Evolutionary conservation across 2,888 invertebrate genomes (phyloP).

Genomic region (Synergus laeviventris): DNA sequence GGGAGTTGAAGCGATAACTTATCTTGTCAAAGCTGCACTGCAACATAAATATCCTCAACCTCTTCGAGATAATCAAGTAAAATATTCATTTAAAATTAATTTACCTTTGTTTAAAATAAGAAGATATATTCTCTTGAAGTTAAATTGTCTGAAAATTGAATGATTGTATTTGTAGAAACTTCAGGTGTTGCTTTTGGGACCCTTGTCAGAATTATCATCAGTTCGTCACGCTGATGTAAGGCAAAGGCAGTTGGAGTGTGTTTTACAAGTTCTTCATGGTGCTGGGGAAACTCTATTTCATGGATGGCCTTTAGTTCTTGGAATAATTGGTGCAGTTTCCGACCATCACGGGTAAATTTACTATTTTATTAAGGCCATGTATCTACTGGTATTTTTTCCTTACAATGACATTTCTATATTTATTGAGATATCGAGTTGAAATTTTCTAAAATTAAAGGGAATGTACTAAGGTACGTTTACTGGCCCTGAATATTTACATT

Average conservation of each 20-base stretch:
- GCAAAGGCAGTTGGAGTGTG: conserved; percentile 95
- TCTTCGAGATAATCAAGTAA: conserved; percentile 88
- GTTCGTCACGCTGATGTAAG: conserved; percentile 96
- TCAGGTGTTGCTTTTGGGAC: conserved; percentile 91
- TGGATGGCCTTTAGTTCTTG: conserved; percentile 96
- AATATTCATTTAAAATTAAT: conserved; percentile 43
- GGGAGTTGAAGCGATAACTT: conserved; percentile 98
- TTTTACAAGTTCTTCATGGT: conserved; percentile 93
- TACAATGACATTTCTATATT: no score
- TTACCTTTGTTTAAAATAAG: conserved; percentile 19
- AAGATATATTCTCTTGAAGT: conserved; percentile 23
- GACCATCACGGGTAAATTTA: conserved; percentile 89
- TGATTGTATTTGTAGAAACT: conserved; percentile 78
- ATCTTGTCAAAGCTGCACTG: conserved; percentile 93
- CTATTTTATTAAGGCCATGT: conserved; percentile 15
- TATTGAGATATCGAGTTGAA: no score
- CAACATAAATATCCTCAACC: conserved; percentile 91
- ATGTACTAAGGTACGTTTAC: no score
- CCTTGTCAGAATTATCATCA: conserved; percentile 92
- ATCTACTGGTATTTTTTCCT: no score
- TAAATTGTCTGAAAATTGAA: conserved; percentile 13
- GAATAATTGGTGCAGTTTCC: conserved; percentile 96
- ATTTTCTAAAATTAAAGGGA: no score
- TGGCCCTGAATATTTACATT: no score
- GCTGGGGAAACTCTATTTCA: conserved; percentile 94